phyloP scores from a whole-genome alignment of 2,888 invertebrate genomes.

The Stomorhina lunata region DNA sequence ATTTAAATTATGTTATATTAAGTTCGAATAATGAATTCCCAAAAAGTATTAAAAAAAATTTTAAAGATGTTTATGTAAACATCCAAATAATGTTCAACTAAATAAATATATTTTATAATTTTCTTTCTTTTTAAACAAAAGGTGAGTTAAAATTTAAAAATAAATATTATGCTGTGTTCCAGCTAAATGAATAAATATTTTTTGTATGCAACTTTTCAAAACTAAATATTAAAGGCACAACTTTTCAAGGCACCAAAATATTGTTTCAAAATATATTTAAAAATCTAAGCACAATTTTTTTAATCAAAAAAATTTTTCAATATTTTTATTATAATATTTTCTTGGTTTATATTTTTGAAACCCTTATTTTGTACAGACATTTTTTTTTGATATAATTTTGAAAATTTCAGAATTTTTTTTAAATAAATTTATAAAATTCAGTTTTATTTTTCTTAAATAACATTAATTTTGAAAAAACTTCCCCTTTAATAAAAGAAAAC shows the following conservation, averaged over 20 bases:
- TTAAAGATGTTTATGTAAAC: too few species aligned
- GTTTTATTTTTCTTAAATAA: slow-evolving; percentile 20
- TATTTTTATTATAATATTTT: slow-evolving; percentile 27
- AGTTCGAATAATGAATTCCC: too few species aligned
- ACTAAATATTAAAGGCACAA: neutral
- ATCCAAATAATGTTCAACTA: too few species aligned
- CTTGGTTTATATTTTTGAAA: too few species aligned
- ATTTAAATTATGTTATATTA: too few species aligned
- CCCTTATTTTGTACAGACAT: slow-evolving; percentile 32
- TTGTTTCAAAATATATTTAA: neutral
- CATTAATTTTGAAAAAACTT: neutral
- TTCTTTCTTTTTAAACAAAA: neutral
- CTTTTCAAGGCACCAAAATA: neutral
- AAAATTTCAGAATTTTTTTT: neutral
- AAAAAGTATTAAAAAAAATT: too few species aligned
- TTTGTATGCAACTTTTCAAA: slow-evolving; percentile 28
- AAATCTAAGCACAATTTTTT: slow-evolving; percentile 32
- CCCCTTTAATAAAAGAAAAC: slow-evolving; percentile 32
- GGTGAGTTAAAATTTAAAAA: slow-evolving; percentile 27
- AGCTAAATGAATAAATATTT: neutral
- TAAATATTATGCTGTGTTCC: neutral
- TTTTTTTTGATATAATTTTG: neutral
- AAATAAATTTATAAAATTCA: slow-evolving; percentile 35
- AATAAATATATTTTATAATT: too few species aligned
- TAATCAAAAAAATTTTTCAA: neutral